Conservation (phyloP, 2,113 vertebrate species). For the Corvus hawaiiensis region DNA sequence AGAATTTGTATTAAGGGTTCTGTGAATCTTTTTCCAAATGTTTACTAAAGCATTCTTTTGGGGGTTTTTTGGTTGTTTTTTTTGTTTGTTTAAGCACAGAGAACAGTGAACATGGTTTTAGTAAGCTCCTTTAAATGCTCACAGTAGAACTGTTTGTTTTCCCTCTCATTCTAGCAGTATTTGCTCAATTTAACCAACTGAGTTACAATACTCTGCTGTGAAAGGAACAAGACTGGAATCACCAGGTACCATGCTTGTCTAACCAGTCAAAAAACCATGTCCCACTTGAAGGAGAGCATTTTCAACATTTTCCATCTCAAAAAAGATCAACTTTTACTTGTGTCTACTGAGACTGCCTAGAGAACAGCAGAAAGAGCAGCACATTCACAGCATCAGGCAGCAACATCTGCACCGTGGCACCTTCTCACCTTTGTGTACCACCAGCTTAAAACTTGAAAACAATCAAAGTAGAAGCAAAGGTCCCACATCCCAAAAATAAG, state of each 20-base stretch:
- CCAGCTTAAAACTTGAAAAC: neutral
- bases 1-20: neutral
- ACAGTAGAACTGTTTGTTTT: neutral
- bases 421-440: no score
- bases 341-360: neutral
- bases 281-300: neutral
- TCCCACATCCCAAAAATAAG: neutral
- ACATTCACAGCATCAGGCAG: neutral
- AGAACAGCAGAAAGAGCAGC: neutral
- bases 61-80: neutral
- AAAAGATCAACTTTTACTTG: neutral
- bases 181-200: neutral
- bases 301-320: neutral
- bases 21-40: neutral
- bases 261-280: neutral
- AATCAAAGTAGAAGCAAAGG: neutral
- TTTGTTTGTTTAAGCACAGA: neutral
- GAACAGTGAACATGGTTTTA: neutral
- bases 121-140: neutral
- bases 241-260: neutral
- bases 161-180: neutral
- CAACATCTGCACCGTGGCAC: neutral
- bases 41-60: neutral
- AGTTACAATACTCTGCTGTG: neutral
- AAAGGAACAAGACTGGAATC: neutral